Evolutionary conservation across 2,888 invertebrate genomes (phyloP).

Genomic region (Holacanthella duospinosa): DNA sequence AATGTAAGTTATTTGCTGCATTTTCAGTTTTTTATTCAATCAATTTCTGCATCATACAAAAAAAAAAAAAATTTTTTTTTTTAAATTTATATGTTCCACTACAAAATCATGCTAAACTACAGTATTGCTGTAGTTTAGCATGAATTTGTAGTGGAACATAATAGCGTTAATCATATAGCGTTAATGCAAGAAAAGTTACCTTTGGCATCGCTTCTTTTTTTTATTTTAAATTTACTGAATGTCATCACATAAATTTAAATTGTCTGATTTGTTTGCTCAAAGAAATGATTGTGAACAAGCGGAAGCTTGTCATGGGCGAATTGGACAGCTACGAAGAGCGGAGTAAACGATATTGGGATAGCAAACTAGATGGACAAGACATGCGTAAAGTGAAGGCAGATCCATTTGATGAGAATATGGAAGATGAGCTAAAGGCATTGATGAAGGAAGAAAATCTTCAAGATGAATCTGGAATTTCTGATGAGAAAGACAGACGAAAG

Average conservation of each 20-base stretch:
- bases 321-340: slow-evolving; percentile 32
- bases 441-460: slow-evolving; percentile 41
- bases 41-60: no score
- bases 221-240: not conserved
- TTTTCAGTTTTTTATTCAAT: slow-evolving; percentile 7
- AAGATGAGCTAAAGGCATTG: slow-evolving; percentile 54
- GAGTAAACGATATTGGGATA: slow-evolving; percentile 34
- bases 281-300: slow-evolving; percentile 56
- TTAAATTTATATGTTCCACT: not conserved
- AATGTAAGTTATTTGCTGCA: slow-evolving; percentile 10
- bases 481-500: not conserved
- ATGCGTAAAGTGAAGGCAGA: no score
- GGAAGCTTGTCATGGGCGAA: slow-evolving; percentile 39
- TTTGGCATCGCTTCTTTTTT: not conserved
- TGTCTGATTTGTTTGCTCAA: not conserved
- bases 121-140: no score
- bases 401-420: slow-evolving; percentile 47
- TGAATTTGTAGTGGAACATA: no score
- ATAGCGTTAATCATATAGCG: not conserved
- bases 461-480: slow-evolving; percentile 5
- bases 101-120: no score
- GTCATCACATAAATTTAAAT: not conserved
- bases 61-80: not conserved
- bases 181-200: not conserved
- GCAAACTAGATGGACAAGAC: slow-evolving; percentile 9